Percentiles rank a stretch among this genome's conserved stretches.
phyloP scores from a whole-genome alignment of 1,140 invertebrate species.

The Coelopa frigida region DNA sequence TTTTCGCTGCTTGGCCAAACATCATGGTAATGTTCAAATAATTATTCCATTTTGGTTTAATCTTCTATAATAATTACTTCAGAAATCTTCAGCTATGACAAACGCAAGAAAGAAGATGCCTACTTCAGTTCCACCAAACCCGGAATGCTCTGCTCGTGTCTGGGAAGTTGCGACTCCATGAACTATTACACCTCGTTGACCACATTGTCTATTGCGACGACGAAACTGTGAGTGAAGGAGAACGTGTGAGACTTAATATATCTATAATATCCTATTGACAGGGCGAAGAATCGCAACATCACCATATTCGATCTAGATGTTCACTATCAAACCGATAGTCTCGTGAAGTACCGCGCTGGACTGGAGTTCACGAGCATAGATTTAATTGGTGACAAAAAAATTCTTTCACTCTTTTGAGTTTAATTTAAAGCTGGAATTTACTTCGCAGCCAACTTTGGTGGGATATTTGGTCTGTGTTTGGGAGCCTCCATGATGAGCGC shows the following conservation, averaged over 20 bases:
- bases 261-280: not conserved
- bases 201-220: constrained; percentile 24
- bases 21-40: constrained; percentile 24
- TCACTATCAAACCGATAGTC: constrained; percentile 33
- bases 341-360: constrained; percentile 28
- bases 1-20: constrained; percentile 27
- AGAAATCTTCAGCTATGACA: constrained; percentile 39
- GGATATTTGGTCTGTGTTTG: constrained; percentile 42
- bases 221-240: constrained; percentile 10
- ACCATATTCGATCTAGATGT: constrained; percentile 28
- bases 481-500: constrained; percentile 44
- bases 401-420: not conserved
- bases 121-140: constrained; percentile 31
- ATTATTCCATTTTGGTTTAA: not conserved
- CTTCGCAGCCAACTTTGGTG: constrained; percentile 35
- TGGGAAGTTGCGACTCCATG: constrained; percentile 31
- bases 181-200: constrained; percentile 30
- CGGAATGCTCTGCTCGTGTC: constrained; percentile 35
- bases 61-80: not conserved
- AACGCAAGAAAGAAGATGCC: constrained; percentile 29
- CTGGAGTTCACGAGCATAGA: constrained; percentile 33
- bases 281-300: not conserved
- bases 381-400: constrained; percentile 22
- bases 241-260: not conserved
- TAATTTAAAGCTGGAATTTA: not conserved